Percentiles rank a stretch among this genome's conserved stretches.
These are phyloP conservation scores for Antechinus flavipes DNA, from an alignment of 2,113 vertebrate genomes.

Conservation along the genomic window DNA sequence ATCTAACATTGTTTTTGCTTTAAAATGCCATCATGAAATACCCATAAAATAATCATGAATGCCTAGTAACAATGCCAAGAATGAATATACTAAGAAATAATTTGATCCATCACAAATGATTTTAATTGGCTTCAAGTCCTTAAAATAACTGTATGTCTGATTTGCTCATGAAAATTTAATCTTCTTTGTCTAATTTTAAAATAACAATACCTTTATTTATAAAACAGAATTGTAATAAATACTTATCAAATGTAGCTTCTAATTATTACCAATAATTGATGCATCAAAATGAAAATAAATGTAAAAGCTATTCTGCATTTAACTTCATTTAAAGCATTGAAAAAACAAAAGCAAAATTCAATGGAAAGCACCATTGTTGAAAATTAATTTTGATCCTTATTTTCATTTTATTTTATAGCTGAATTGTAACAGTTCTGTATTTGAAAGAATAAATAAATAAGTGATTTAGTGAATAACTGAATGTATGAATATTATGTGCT, in stretches of 20 bases:
- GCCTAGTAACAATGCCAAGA: conserved; percentile 42
- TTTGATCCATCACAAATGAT: conserved; percentile 59
- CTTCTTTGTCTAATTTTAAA: conserved; percentile 62
- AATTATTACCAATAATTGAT: conserved; percentile 55
- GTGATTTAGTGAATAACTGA: not conserved
- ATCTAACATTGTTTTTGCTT: not conserved
- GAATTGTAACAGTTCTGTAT: not conserved
- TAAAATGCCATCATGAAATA: not conserved
- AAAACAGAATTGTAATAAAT: conserved; percentile 4
- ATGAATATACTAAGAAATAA: conserved; percentile 58
- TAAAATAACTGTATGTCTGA: conserved; percentile 43
- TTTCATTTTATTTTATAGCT: not conserved
- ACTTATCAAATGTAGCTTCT: conserved; percentile 20
- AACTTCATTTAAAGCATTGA: conserved; percentile 26
- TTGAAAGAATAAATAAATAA: not conserved
- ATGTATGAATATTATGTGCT: not conserved
- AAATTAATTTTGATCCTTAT: not conserved
- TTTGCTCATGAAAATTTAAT: conserved; percentile 64
- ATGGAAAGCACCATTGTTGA: not conserved
- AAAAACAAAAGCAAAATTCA: not conserved
- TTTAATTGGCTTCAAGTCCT: conserved; percentile 50
- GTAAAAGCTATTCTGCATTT: not conserved
- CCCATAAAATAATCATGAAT: conserved; percentile 29
- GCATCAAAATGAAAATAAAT: conserved; percentile 50
- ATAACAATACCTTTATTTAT: conserved; percentile 47